These are phyloP conservation scores for Sandelia bainsii DNA, from an alignment of 2,797 vertebrate genomes.

Conservation along the genomic window DNA sequence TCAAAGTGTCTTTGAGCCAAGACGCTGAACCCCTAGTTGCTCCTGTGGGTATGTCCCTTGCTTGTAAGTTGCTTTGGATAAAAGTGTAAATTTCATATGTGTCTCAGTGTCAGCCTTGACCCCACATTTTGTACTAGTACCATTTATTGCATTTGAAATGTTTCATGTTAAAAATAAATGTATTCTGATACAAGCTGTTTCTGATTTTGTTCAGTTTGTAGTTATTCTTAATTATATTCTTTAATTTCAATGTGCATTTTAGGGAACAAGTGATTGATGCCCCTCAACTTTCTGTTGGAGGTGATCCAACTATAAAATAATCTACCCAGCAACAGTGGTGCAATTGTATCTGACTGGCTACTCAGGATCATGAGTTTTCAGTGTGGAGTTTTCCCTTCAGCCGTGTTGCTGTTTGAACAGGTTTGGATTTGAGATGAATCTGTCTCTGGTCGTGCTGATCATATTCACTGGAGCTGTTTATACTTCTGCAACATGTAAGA, in stretches of 20 bases:
- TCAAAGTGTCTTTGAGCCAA: too few species aligned
- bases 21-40: too few species aligned
- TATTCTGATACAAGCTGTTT: too few species aligned
- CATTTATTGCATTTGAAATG: too few species aligned
- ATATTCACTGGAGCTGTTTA: neutral
- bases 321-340: constrained; percentile 11
- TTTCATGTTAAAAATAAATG: too few species aligned
- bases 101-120: too few species aligned
- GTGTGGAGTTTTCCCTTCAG: neutral
- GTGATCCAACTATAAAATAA: neutral
- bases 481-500: constrained; percentile 21
- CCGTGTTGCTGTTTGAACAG: neutral
- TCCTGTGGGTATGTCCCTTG: too few species aligned
- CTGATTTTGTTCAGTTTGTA: too few species aligned
- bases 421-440: neutral
- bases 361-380: neutral
- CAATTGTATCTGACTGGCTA: neutral
- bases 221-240: neutral
- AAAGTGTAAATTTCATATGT: too few species aligned
- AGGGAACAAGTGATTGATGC: neutral
- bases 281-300: neutral
- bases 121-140: too few species aligned
- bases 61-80: too few species aligned
- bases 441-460: neutral
- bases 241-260: too few species aligned